Conservation (phyloP, 92 coral and sea anemone species). For the Anthopleura xanthogrammica region DNA sequence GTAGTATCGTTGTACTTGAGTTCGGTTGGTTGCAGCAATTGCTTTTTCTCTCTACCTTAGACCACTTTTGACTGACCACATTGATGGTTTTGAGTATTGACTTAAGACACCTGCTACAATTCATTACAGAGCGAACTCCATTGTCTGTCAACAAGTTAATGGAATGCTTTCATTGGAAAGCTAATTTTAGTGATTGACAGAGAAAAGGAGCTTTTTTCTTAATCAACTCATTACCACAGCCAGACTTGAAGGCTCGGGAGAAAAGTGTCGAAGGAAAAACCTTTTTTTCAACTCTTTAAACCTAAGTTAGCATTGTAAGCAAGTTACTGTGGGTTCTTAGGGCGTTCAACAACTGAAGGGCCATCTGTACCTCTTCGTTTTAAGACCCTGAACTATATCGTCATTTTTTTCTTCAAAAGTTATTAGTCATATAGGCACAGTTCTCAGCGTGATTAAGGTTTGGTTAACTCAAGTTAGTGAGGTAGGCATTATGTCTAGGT, state of each 20-base stretch:
- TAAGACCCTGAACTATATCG: no score
- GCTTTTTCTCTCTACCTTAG: not conserved
- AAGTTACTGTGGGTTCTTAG: no score
- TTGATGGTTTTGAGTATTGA: not conserved
- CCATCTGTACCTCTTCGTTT: no score
- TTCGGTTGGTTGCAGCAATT: not conserved
- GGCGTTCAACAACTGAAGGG: no score
- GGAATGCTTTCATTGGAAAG: not conserved
- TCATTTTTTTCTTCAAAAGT: not conserved
- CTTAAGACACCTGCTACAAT: slow-evolving; percentile 1
- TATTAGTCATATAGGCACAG: not conserved
- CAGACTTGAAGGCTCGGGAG: slow-evolving; percentile 4
- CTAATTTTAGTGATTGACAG: not conserved
- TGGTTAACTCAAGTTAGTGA: not conserved
- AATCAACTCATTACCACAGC: not conserved
- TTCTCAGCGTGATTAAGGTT: not conserved
- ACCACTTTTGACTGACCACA: not conserved
- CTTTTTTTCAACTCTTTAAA: not conserved
- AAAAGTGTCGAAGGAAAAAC: not conserved
- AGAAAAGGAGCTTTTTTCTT: not conserved
- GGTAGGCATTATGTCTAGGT: not conserved
- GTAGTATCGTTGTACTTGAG: not conserved
- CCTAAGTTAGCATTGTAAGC: not conserved
- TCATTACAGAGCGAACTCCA: not conserved
- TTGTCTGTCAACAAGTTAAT: slow-evolving; percentile 7